These are phyloP conservation scores for Nothoprocta pentlandii DNA, from an alignment of 2,113 vertebrate species.

Conservation along the genomic window DNA sequence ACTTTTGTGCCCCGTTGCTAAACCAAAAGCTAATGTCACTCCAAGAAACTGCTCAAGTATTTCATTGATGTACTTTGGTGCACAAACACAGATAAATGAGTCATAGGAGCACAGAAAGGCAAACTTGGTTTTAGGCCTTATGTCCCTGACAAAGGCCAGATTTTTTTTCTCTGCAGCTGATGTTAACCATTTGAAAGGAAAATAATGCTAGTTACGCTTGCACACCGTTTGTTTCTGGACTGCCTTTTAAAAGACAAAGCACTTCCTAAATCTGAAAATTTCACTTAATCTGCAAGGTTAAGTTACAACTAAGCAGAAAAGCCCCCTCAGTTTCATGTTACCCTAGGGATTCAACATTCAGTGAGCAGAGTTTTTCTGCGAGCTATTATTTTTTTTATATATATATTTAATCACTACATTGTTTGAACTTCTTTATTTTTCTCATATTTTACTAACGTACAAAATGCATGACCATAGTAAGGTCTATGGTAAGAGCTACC, in stretches of 20 bases:
- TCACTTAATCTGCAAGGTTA: not conserved
- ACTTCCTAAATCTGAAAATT: not conserved
- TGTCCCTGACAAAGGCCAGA: not conserved
- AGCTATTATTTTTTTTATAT: accelerated
- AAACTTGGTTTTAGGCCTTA: not conserved
- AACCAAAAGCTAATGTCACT: not conserved
- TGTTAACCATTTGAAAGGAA: not conserved
- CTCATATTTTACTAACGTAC: not conserved
- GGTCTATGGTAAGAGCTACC: not conserved
- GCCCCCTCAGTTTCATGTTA: not conserved
- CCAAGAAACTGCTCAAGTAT: not conserved
- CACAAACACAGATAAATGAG: not conserved
- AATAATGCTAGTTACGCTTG: not conserved
- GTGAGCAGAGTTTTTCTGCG: not conserved
- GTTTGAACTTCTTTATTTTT: not conserved
- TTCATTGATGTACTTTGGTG: not conserved
- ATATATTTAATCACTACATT: not conserved
- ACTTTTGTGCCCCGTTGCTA: too few relatives aligned
- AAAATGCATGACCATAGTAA: not conserved
- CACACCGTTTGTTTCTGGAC: not conserved
- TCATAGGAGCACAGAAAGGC: not conserved
- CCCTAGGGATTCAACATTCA: not conserved
- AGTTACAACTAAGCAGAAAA: not conserved
- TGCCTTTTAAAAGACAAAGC: not conserved
- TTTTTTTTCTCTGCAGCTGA: not conserved